phyloP scores from a whole-genome alignment of 2,113 vertebrate genomes.

The Leptodactylus fuscus region DNA sequence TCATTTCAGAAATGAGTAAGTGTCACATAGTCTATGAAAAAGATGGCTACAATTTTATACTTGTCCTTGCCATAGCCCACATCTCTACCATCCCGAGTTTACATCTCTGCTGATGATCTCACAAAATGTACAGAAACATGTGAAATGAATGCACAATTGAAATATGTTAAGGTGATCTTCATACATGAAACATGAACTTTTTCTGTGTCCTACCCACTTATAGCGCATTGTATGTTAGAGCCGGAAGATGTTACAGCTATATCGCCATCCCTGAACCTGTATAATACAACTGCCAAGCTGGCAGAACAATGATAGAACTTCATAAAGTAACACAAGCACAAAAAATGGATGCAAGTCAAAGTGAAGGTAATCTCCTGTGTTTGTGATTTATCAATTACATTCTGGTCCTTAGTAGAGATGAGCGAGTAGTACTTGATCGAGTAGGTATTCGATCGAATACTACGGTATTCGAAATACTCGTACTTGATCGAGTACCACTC shows the following conservation, averaged over 20 bases:
- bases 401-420: too few species aligned
- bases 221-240: neutral
- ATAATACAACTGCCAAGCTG: neutral
- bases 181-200: neutral
- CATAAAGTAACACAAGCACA: too few species aligned
- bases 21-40: neutral
- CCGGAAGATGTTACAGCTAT: neutral
- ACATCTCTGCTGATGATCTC: neutral
- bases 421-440: too few species aligned
- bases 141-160: neutral
- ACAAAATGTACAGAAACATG: neutral
- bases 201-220: neutral
- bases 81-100: neutral
- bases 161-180: neutral
- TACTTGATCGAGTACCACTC: too few species aligned
- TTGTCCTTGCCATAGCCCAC: neutral
- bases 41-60: neutral
- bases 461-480: too few species aligned
- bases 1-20: neutral
- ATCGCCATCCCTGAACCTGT: neutral
- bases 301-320: too few species aligned
- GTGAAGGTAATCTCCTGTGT: too few species aligned
- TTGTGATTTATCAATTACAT: too few species aligned
- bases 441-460: too few species aligned
- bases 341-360: too few species aligned